Evolutionary conservation across 2,113 vertebrate genomes (phyloP), one percentile per base, ranked within the genome.

Genomic region (Megaceryle torquata): DNA sequence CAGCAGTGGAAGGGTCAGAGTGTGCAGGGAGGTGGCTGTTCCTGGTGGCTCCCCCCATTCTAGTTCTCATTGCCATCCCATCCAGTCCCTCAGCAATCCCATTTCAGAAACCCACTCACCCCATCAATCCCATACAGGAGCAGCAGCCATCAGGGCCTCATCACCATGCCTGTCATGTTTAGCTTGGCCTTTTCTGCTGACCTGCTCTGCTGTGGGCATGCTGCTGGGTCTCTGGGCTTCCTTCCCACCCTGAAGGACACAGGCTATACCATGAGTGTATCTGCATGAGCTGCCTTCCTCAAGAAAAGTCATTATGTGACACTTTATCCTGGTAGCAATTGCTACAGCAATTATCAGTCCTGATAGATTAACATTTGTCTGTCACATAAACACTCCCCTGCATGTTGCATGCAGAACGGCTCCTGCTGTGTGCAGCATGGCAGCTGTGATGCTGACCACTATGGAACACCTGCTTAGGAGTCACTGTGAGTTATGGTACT

Each of bases 401-500:
- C 35, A 18, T 5, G 33, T 2, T 71, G 56, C 46, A 9, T 22
- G 79, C n/a, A 15, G 69, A 46, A 51, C 29, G 21, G 24, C 2
- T 31, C 19, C 46, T 3, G 1, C 33, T 2, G 0, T 67, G 31
- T 10, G 51, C 2, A 0, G 29, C 18, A 33, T 5, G 1, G 0
- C n/a, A 28, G 57, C 51, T 39, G 35, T 2, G 3, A 14, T 12
- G 15, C 50, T 74, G 48, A 26, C 29, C 33, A 60, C 15, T 5
- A 8, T 19, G 35, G 28, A 57, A n/a, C 28, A 41, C 18, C 69
- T 31, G 14, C 80, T 39, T 26, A 28, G 67, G 53, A 67, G 37
- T 16, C 20, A 1, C 46, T 60, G 8, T 65, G 56, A 33, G 22
- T 46, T 44, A 15, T 39, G 17, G 25, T 31, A 37, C 16, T 31